Evolutionary conservation across 1,140 invertebrate species (phyloP).

Genomic region (Lamellibrachia luymesi): DNA sequence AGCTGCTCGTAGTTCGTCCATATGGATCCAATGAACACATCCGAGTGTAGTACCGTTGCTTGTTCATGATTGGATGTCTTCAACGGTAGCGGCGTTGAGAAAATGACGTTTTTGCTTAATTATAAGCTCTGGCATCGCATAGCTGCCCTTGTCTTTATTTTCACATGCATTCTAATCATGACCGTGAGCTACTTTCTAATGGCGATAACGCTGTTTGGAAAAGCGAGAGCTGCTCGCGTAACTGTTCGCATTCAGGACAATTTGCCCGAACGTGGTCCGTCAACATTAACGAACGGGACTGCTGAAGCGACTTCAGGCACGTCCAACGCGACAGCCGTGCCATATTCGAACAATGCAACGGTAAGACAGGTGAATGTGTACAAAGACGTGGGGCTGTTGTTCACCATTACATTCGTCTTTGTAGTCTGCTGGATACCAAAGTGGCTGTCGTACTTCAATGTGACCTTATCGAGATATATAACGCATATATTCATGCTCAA

Average conservation of each 20-base stretch:
- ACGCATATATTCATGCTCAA: not conserved
- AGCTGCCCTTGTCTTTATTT: not conserved
- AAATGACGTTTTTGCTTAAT: not conserved
- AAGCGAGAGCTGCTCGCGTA: not conserved
- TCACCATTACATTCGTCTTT: not conserved
- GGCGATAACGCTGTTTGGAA: not conserved
- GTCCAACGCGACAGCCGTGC: not conserved
- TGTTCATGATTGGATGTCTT: not conserved
- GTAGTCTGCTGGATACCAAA: not conserved
- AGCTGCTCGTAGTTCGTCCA: not conserved
- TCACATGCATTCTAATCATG: not conserved
- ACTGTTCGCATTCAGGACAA: not conserved
- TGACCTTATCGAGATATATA: not conserved
- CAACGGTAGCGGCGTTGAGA: not conserved
- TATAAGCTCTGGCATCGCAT: not conserved
- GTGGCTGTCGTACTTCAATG: not conserved
- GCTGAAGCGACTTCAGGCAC: not conserved
- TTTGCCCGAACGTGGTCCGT: not conserved
- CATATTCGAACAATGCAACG: not conserved
- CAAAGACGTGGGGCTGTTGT: not conserved
- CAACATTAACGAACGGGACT: not conserved
- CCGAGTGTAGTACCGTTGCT: not conserved
- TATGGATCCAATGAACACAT: not conserved
- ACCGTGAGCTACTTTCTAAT: not conserved
- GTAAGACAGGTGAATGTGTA: not conserved